Percentiles rank a stretch among this genome's conserved stretches.
Conservation (phyloP, 2,888 invertebrate species). For the Esperia sulphurella region DNA sequence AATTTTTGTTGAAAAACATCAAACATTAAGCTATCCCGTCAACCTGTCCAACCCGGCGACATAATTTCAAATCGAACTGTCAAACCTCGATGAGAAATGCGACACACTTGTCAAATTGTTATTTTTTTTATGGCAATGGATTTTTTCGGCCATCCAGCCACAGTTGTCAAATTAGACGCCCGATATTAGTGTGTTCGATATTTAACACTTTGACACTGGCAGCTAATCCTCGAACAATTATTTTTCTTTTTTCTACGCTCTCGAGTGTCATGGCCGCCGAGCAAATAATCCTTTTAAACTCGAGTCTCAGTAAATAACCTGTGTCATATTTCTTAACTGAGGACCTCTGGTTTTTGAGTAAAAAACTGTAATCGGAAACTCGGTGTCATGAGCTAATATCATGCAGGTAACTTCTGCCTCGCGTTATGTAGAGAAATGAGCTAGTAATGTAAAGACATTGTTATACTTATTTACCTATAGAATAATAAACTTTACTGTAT, state of each 20-base stretch:
- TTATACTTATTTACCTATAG: no score
- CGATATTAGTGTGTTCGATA: slow-evolving; percentile 71
- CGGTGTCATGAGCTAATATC: not conserved
- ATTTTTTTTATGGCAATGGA: slow-evolving; percentile 42
- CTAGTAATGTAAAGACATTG: no score
- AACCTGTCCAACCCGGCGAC: slow-evolving; percentile 40
- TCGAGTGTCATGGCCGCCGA: slow-evolving; percentile 64
- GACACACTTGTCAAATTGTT: slow-evolving; percentile 66
- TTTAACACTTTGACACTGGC: slow-evolving; percentile 79
- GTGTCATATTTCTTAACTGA: slow-evolving; percentile 62
- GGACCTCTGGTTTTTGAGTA: slow-evolving; percentile 28
- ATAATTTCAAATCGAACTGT: slow-evolving; percentile 60
- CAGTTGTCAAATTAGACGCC: slow-evolving; percentile 74
- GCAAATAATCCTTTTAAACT: slow-evolving; percentile 75
- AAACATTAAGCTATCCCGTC: slow-evolving; percentile 53
- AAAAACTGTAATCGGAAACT: slow-evolving; percentile 61
- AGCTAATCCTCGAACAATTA: slow-evolving; percentile 72
- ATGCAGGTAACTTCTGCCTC: not conserved
- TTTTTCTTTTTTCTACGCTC: slow-evolving; percentile 50
- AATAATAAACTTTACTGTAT: no score
- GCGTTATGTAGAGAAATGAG: not conserved
- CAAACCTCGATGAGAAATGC: slow-evolving; percentile 65
- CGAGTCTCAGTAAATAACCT: slow-evolving; percentile 53
- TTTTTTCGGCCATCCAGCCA: slow-evolving; percentile 45
- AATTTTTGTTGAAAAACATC: slow-evolving; percentile 61